phyloP scores from a whole-genome alignment of 2,113 vertebrate genomes.

The Daboia siamensis region DNA sequence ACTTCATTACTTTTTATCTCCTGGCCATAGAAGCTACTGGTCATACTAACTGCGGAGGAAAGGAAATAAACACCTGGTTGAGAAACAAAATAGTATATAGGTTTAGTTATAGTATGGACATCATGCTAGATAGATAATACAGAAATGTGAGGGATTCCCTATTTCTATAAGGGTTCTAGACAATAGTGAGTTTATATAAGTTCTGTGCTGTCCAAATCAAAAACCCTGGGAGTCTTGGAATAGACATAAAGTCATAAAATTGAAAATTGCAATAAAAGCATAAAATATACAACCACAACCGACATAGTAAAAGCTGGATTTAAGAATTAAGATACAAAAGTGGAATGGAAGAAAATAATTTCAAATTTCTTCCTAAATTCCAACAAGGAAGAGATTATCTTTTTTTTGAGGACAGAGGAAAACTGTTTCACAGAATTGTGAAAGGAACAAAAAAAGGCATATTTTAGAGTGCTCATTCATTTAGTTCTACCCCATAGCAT shows the following conservation, averaged over 20 bases:
- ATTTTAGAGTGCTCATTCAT: neutral
- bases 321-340: neutral
- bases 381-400: neutral
- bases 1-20: neutral
- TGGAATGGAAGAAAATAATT: neutral
- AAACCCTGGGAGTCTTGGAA: neutral
- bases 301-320: neutral
- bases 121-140: neutral
- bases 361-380: neutral
- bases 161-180: neutral
- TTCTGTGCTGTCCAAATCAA: neutral
- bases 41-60: neutral
- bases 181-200: neutral
- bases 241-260: neutral
- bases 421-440: neutral
- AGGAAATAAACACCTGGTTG: neutral
- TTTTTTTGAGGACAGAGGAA: neutral
- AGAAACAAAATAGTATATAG: neutral
- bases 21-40: neutral
- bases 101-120: neutral
- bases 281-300: neutral
- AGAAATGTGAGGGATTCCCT: neutral
- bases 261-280: neutral
- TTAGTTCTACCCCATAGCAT: neutral
- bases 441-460: neutral